These are phyloP conservation scores for Pogonocherus hispidulus DNA, from an alignment of 2,888 invertebrate genomes.

Conservation along the genomic window DNA sequence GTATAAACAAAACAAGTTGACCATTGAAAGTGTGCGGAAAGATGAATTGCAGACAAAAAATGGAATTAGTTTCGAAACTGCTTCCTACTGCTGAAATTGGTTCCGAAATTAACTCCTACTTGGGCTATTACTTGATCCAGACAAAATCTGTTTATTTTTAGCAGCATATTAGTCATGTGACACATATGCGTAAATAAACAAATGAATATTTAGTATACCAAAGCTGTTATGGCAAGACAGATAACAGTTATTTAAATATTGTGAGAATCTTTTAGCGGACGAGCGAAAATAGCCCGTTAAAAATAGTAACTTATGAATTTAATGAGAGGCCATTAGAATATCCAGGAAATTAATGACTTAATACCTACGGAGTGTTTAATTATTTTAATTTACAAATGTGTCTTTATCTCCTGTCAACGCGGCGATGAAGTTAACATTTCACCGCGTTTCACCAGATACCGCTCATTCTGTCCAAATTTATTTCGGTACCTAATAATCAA, in stretches of 20 bases:
- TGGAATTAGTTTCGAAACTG: no score
- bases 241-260: no score
- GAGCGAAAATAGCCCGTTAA: slow-evolving; percentile 17
- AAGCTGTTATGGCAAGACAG: no score
- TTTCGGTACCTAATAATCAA: slow-evolving; percentile 29
- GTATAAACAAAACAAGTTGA: no score
- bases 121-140: no score
- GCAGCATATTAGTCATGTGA: neutral
- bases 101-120: no score
- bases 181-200: neutral
- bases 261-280: neutral
- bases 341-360: slow-evolving; percentile 17
- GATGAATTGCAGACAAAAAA: no score
- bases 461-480: slow-evolving; percentile 15
- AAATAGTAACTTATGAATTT: slow-evolving; percentile 21
- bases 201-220: no score
- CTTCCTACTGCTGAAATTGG: no score
- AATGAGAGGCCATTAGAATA: slow-evolving; percentile 6
- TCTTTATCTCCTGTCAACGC: slow-evolving; percentile 19
- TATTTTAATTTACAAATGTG: slow-evolving; percentile 27
- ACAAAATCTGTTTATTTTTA: no score
- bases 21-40: no score
- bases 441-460: slow-evolving; percentile 20
- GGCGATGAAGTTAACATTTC: slow-evolving; percentile 19
- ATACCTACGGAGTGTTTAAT: slow-evolving; percentile 10